Base-by-base conservation (phyloP, 2,113 vertebrate species). In the Plecotus auritus region DNA sequence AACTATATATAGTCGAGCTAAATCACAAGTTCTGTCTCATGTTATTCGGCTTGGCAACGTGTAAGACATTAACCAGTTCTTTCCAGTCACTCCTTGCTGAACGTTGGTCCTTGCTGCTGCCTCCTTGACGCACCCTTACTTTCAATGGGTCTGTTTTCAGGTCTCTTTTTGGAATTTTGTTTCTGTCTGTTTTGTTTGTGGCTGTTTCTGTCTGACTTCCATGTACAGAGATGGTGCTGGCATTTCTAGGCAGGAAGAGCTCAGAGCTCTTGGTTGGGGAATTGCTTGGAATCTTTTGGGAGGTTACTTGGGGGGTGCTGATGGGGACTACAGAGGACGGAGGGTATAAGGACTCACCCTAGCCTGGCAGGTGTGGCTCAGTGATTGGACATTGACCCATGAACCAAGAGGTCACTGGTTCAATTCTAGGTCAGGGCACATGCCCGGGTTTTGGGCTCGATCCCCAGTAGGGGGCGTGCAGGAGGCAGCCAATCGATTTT, bases 1-100 rank as follows among this genome's bases (percentile, higher is more conserved):
- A 90, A 94, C 95, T 93, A 92, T 87, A 93, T 85, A 93, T 84
- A 95, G 94, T 73, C 28, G 54, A 93, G 45, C 93, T 82, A 92
- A 97, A 94, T 90, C 95, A 81, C 72, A 77, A 96, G 87, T 91
- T 78, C 18, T 4, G 83, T 56, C 35, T 95, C 85, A 26, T 91
- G 89, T 86, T 88, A 72, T 90, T 93, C 83, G 37, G 47, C 49
- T 74, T 93, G 95, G 89, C 83, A 91, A 74, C 13, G 35, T 85
- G 88, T 28, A 78, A 80, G 90, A 85, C 85, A 28, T 70, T 49
- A 22, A 77, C 73, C 70, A n/a, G 37, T 85, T 84, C 51, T 91
- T 96, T 91, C 85, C 73, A 94, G 61, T 73, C 69, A 22, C 81
- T 94, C 54, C 88, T 92, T 69, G 28, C 49, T 35, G 82, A 90